Base-by-base conservation (phyloP, 2,797 vertebrate species). In the Esox masquinongy region DNA sequence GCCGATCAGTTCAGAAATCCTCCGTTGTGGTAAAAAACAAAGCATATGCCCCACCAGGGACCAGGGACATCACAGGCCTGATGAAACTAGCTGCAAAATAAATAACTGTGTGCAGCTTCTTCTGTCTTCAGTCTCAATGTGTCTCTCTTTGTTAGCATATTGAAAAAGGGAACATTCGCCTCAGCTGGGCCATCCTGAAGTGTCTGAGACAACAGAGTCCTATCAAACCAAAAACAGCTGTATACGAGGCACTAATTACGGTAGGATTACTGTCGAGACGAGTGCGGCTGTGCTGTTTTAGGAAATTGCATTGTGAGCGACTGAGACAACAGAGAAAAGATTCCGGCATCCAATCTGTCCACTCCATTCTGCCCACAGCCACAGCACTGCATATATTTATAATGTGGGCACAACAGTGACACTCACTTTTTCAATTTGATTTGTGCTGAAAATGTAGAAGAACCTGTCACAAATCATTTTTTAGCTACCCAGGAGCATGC, bases 201-300 rank as follows among this genome's bases (percentile, higher is more conserved):
- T 84, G 78, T 16, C 59, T 17, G 75, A 79, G 72, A 88, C 85
- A 84, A 89, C 53, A 88, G 80, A 81, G 78, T 66, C 67, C 84
- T 87, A 87, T 91, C 88, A 80, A 83, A 83, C 85, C 74, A 75
- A 80, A 39, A 80, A 79, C 90, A 90, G 87, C 88, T 87, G 86
- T 79, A 79, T 85, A 85, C 5, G 79, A 80, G 79, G 51, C 73
- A 82, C 75, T 86, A 86, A 90, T 90, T 89, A 87, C 74, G 82
- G 82, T 75, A 75, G 77, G 82, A 82, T 85, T 76, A 8, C 82
- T 83, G 82, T 79, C 80, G 77, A 72, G 80, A 77, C 77, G 79
- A 82, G 84, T 47, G 70, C 77, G 78, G 72, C 76, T 63, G 24
- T 67, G 36, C 61, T 19, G 1, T 12, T 74, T 80, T 69, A 68